Evolutionary conservation across 1,140 invertebrate species (phyloP).

Genomic region (Drosophila orosa): DNA sequence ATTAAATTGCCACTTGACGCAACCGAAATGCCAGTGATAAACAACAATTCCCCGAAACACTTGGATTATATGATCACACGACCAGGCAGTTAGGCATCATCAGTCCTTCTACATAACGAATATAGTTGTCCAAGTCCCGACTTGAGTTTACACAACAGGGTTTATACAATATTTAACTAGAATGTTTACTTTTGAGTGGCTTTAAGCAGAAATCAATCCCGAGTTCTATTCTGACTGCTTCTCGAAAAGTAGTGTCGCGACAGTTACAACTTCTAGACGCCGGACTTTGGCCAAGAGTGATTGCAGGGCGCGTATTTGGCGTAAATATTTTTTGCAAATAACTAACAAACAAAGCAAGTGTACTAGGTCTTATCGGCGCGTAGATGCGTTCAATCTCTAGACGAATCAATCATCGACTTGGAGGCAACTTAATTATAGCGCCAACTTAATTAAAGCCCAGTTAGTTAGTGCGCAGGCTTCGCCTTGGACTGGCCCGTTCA

Average conservation of each 20-base stretch:
- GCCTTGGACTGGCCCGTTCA: conserved; percentile 14
- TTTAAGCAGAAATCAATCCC: not conserved
- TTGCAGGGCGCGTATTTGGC: conserved; percentile 5
- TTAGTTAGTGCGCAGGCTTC: conserved; percentile 49
- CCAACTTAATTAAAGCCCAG: conserved; percentile 42
- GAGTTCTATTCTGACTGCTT: conserved; percentile 12
- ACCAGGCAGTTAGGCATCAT: conserved; percentile 12
- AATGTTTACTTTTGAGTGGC: conserved; percentile 3
- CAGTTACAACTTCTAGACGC: conserved; percentile 37
- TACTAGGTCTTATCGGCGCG: conserved; percentile 31
- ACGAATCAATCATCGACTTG: conserved; percentile 46
- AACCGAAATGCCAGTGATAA: conserved; percentile 31
- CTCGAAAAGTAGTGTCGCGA: conserved; percentile 16
- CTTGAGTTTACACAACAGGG: not conserved
- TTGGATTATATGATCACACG: conserved; percentile 16
- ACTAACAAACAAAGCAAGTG: conserved; percentile 13
- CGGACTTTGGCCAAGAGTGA: conserved; percentile 48
- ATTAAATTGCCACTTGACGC: conserved; percentile 29
- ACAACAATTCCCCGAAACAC: conserved; percentile 43
- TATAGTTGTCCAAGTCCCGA: conserved; percentile 9
- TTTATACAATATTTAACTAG: conserved; percentile 22
- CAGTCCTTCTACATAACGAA: not conserved
- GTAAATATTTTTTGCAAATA: conserved; percentile 50
- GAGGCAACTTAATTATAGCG: conserved; percentile 40
- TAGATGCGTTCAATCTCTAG: conserved; percentile 39